phyloP scores from a whole-genome alignment of 2,888 invertebrate genomes.

The Aleiodes alternator region DNA sequence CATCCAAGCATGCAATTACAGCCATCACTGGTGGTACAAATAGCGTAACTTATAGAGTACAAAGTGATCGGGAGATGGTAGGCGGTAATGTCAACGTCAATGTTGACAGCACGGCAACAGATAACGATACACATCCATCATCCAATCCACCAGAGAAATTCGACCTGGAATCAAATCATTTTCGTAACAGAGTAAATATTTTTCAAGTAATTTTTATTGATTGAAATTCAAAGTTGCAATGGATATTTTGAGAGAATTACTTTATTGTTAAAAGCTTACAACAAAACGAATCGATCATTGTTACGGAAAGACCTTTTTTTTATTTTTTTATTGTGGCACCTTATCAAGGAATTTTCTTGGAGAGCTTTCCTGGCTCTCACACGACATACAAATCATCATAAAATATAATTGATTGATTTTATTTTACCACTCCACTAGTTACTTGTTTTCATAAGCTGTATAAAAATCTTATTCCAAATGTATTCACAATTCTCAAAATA shows the following conservation, averaged over 20 bases:
- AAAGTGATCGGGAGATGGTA: conserved; percentile 70
- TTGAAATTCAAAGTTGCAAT: neutral
- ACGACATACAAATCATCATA: no score
- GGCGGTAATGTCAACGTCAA: conserved; percentile 70
- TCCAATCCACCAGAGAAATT: conserved; percentile 62
- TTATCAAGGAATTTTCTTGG: no score
- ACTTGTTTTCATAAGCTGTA: neutral
- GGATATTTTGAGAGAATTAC: no score
- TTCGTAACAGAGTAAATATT: conserved; percentile 69
- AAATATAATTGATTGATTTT: no score
- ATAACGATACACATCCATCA: conserved; percentile 58
- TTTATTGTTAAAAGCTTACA: no score
- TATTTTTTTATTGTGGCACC: no score
- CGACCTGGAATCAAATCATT: conserved; percentile 69
- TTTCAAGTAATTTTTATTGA: neutral
- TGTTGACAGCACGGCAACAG: conserved; percentile 49
- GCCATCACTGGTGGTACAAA: conserved; percentile 58
- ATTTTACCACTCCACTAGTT: neutral
- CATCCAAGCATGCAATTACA: conserved; percentile 69
- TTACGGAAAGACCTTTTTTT: no score
- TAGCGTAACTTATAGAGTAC: conserved; percentile 61
- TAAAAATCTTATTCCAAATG: conserved; percentile 9
- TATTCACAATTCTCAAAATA: conserved; percentile 30
- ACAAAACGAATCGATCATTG: no score
- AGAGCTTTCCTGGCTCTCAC: no score